Evolutionary conservation across 30 jellyfish, hydroid and myxozoan genomes (phyloP).

Genomic region (Hydra vulgaris): DNA sequence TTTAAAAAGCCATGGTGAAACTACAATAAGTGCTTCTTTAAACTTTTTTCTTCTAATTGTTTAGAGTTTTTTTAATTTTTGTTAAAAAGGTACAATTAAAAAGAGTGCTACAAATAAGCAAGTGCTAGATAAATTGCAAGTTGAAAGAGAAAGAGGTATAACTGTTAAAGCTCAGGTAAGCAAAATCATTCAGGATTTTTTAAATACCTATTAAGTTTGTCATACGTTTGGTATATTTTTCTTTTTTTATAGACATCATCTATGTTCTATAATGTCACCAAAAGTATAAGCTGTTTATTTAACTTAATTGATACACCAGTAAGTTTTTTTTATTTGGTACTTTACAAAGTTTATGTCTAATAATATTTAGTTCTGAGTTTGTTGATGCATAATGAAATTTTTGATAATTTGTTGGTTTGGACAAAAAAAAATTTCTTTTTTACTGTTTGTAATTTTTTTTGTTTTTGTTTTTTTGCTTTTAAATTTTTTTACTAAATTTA

Average conservation of each 20-base stretch:
- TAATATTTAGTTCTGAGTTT: too few species aligned
- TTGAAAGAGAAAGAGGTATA: conserved; percentile 92
- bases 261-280: conserved; percentile 48
- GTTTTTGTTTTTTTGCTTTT: too few species aligned
- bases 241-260: conserved; percentile 68
- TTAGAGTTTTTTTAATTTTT: too few species aligned
- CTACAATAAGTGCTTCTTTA: too few species aligned
- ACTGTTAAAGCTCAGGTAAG: conserved; percentile 95
- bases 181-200: background rate
- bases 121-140: conserved; percentile 88
- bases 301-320: conserved; percentile 95
- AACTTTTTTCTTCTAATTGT: too few species aligned
- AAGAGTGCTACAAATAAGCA: conserved; percentile 55
- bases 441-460: too few species aligned
- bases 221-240: background rate
- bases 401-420: too few species aligned
- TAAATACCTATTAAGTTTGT: background rate
- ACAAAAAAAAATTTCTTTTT: too few species aligned
- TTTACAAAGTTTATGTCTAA: too few species aligned
- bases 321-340: conserved; percentile 18
- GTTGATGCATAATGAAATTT: too few species aligned
- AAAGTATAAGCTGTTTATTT: conserved; percentile 28
- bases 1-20: too few species aligned
- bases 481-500: too few species aligned
- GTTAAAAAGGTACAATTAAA: conserved; percentile 80